Base-by-base conservation (phyloP, 2,888 invertebrate genomes). In the Cryptocephalus primarius region DNA sequence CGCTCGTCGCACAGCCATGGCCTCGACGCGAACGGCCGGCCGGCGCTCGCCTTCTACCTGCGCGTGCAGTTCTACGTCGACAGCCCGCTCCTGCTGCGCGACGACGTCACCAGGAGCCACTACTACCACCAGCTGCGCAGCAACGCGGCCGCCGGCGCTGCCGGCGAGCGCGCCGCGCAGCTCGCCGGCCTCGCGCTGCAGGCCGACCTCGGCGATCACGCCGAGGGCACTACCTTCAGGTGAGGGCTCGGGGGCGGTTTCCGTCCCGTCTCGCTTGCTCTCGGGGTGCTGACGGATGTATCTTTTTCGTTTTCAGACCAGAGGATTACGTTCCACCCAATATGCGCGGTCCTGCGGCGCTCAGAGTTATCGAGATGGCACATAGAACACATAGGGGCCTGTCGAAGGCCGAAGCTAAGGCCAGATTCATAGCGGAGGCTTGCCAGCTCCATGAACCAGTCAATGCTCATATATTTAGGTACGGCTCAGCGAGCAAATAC, bases 61-160 rank as follows among this genome's bases (percentile, higher is more conserved):
- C 83, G 90, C 58, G 88, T 94, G 63, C 90, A 93, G 72, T 93
- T 89, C 72, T 93, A 93, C 74, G 87, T 93, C 63, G 92, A 93
- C 74, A 89, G 89, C 66, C 89, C 91, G 51, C 78, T 90, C 60
- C 79, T 93, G 55, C 76, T 93, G 65, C 84, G 89, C 72, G 93
- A 95, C 76, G 91, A 91, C 65, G 81, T 88, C 59, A 90, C 93
- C 45, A 79, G 92, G 49, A 90, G 91, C 69, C 86, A 94, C 66
- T 97, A 96, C 72, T 97, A 93, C 74, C 78, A 91, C 60, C 96
- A 97, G 75, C 75, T 97, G 67, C 85, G 91, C 54, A 85, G 90
- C 72, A 97, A 97, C 74, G 78, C 84, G 53, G 77, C 81, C 51
- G 77, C 80, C 49, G 66, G 85, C 80, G 69, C 78, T 74, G 76